Evolutionary conservation across 92 coral and sea anemone species (phyloP).

Genomic region (Palythoa caribaeorum): DNA sequence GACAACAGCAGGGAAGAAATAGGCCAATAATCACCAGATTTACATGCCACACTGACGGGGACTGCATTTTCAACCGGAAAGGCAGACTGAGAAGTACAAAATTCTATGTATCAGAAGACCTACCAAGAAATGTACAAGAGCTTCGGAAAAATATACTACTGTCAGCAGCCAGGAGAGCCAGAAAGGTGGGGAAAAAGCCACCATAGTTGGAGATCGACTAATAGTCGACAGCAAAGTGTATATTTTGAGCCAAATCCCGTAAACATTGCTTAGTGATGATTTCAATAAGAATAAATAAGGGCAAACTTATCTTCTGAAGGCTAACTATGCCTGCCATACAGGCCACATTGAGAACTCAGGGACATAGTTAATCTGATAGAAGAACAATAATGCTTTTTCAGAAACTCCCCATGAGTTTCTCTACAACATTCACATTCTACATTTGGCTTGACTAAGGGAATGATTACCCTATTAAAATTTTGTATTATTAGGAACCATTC

Average conservation of each 20-base stretch:
- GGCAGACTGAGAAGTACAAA: background rate
- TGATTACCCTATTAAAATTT: background rate
- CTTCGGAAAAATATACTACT: too few species aligned
- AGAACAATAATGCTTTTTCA: background rate
- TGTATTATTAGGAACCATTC: background rate
- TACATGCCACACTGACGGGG: constrained; percentile 40
- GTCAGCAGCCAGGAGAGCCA: background rate
- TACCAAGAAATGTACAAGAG: background rate
- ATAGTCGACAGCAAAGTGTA: too few species aligned
- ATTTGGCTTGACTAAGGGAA: background rate
- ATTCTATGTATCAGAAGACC: constrained; percentile 19
- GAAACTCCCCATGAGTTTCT: background rate
- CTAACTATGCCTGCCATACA: background rate
- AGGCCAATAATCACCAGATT: constrained; percentile 44
- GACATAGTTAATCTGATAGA: background rate
- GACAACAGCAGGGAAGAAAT: constrained; percentile 19
- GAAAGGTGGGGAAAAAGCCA: background rate
- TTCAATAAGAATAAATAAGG: background rate
- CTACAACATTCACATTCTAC: background rate
- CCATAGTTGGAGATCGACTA: background rate
- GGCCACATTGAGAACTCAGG: background rate
- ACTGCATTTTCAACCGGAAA: constrained; percentile 34
- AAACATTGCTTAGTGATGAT: background rate
- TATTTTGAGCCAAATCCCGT: background rate
- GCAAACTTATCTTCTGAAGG: background rate